Evolutionary conservation across 1,140 invertebrate species (phyloP).

Genomic region (Notospermus geniculatus): DNA sequence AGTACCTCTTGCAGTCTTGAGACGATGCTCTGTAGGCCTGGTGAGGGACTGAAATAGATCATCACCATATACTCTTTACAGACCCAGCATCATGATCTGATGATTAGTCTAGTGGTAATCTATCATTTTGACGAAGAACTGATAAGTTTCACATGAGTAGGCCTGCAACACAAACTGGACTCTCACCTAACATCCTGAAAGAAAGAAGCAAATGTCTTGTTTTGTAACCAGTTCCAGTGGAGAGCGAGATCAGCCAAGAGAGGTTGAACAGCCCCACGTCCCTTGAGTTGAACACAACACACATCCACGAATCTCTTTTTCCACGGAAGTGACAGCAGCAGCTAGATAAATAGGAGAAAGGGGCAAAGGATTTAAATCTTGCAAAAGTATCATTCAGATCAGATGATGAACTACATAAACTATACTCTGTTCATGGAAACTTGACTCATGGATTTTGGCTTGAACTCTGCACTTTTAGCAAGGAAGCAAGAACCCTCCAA

Average conservation of each 20-base stretch:
- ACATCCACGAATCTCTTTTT: conserved; percentile 25
- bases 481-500: too few species aligned
- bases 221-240: conserved; percentile 39
- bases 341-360: conserved; percentile 21
- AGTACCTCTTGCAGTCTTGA: conserved; percentile 24
- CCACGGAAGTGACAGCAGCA: conserved; percentile 24
- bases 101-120: conserved; percentile 4
- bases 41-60: conserved; percentile 1
- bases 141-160: neutral
- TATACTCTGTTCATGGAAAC: too few species aligned
- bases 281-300: conserved; percentile 17
- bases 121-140: conserved; percentile 9
- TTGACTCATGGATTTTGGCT: too few species aligned
- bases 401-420: neutral
- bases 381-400: neutral
- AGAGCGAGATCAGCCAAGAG: conserved; percentile 26
- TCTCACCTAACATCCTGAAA: neutral
- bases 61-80: neutral
- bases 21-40: conserved; percentile 10
- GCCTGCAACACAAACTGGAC: too few species aligned
- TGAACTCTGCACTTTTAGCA: too few species aligned
- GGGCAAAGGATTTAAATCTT: too few species aligned
- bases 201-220: conserved; percentile 13
- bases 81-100: neutral
- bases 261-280: conserved; percentile 13